phyloP scores from a whole-genome alignment of 2,888 invertebrate genomes.

The Hyppa rectilinea region DNA sequence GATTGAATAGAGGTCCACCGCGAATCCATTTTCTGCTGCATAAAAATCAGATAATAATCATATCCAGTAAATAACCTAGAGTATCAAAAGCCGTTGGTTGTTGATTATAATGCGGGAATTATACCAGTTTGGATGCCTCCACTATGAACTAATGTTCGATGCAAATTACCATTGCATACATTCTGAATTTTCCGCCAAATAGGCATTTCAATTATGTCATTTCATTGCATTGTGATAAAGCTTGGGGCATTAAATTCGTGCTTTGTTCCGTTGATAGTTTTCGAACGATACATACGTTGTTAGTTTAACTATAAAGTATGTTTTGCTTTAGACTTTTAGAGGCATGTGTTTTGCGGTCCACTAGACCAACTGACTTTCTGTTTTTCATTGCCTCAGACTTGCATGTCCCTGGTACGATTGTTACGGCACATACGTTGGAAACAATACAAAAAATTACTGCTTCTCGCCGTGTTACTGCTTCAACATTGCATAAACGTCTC shows the following conservation, averaged over 20 bases:
- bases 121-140: constrained; percentile 57
- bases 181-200: constrained; percentile 61
- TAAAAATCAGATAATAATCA: background rate
- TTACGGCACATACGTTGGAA: no score
- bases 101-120: constrained; percentile 70
- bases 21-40: background rate
- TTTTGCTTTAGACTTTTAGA: constrained; percentile 23
- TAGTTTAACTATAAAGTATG: constrained; percentile 4
- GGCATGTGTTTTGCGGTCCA: background rate
- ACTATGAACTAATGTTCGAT: constrained; percentile 60
- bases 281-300: background rate
- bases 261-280: constrained; percentile 30
- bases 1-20: no score
- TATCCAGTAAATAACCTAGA: constrained; percentile 9
- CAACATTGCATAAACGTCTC: background rate
- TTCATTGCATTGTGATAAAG: constrained; percentile 59
- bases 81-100: constrained; percentile 64
- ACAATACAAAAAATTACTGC: no score
- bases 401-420: background rate
- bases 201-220: constrained; percentile 67
- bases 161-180: constrained; percentile 64
- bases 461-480: no score
- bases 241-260: constrained; percentile 48
- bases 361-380: background rate
- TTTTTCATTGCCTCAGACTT: background rate